Conservation (phyloP, 1,140 invertebrate species). For the Pemphigus obesinymphae region DNA sequence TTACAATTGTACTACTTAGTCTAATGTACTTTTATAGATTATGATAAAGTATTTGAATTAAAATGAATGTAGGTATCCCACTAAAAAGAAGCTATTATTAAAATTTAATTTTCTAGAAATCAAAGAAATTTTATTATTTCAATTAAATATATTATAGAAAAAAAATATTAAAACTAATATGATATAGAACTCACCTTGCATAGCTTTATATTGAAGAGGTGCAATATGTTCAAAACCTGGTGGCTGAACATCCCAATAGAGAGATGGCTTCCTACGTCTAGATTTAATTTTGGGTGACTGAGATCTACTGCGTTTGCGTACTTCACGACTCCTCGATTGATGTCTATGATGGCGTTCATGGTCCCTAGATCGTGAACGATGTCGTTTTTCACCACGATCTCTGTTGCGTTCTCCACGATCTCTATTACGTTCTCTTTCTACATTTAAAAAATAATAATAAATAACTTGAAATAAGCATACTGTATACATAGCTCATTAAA, state of each 20-base stretch:
- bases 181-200: conserved; percentile 55
- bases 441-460: neutral
- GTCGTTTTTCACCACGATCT: conserved; percentile 59
- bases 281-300: conserved; percentile 55
- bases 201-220: conserved; percentile 79
- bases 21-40: neutral
- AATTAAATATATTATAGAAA: neutral
- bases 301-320: conserved; percentile 51
- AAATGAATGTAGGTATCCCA: neutral
- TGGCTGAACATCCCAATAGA: conserved; percentile 99
- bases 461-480: neutral
- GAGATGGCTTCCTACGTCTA: conserved; percentile 76
- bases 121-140: neutral
- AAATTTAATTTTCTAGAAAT: neutral
- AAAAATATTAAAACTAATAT: too few species aligned
- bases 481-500: neutral
- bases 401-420: conserved; percentile 56
- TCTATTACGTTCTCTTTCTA: conserved; percentile 51
- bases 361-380: conserved; percentile 65
- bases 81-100: neutral
- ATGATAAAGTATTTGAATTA: neutral
- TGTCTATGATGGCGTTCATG: conserved; percentile 55
- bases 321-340: conserved; percentile 56
- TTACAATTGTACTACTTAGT: too few species aligned
- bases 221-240: conserved; percentile 98